phyloP scores from a whole-genome alignment of 2,888 invertebrate species.

The Isoperla grammatica region DNA sequence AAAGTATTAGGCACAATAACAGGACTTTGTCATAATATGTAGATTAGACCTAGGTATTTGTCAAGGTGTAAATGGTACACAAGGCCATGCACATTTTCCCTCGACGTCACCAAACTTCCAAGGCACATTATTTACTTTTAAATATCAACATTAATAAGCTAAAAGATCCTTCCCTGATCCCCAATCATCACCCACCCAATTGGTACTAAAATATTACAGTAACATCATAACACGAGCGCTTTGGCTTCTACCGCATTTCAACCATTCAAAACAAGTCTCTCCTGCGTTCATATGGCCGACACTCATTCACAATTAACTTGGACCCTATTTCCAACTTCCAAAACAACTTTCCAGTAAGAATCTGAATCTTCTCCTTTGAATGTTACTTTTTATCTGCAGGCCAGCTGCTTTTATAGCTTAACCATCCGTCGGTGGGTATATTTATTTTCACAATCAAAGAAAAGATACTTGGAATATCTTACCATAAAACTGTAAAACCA shows the following conservation, averaged over 20 bases:
- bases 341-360: background rate
- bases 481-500: slow-evolving; percentile 14
- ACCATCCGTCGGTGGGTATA: slow-evolving; percentile 19
- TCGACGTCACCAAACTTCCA: background rate
- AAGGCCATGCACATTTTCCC: background rate
- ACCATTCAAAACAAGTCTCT: background rate
- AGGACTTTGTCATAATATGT: background rate
- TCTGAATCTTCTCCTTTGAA: too few species aligned
- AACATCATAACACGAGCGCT: background rate
- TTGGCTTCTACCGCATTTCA: background rate
- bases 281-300: background rate
- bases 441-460: background rate
- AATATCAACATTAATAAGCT: slow-evolving; percentile 13
- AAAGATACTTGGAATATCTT: too few species aligned
- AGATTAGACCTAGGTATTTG: background rate
- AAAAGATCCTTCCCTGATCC: background rate
- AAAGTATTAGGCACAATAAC: background rate
- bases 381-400: slow-evolving; percentile 5
- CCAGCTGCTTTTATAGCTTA: slow-evolving; percentile 19
- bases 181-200: slow-evolving; percentile 13
- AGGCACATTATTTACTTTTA: slow-evolving; percentile 5
- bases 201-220: slow-evolving; percentile 13
- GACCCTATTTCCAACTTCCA: slow-evolving; percentile 10
- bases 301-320: slow-evolving; percentile 9
- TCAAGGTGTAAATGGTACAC: background rate